A percentile compares a stretch with the other conserved stretches of the same genome.
Conservation (phyloP, 2,888 invertebrate species). For the Hydroisotoma schaefferi region DNA sequence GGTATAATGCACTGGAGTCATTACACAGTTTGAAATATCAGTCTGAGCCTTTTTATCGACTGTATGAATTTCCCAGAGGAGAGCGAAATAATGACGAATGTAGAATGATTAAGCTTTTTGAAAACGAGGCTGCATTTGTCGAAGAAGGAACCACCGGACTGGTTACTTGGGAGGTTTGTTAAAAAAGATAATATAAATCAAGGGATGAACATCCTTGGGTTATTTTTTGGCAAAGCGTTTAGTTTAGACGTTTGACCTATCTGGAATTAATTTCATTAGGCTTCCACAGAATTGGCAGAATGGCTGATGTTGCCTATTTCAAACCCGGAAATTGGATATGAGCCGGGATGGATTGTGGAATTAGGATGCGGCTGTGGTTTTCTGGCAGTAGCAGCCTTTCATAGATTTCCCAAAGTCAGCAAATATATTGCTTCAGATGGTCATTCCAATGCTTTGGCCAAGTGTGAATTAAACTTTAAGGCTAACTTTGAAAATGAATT, state of each 20-base stretch:
- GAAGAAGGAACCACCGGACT: conserved; percentile 42
- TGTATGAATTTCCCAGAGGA: conserved; percentile 28
- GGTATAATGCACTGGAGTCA: conserved; percentile 32
- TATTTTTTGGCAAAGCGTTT: too few species aligned
- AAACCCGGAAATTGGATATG: too few species aligned
- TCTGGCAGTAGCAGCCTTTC: conserved; percentile 26
- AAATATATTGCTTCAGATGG: conserved; percentile 37
- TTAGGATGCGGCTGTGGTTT: conserved; percentile 42
- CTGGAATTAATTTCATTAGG: conserved; percentile 17
- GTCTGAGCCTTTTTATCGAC: conserved; percentile 35
- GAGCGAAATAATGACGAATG: background rate
- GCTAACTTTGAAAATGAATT: conserved; percentile 25
- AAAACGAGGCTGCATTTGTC: conserved; percentile 37
- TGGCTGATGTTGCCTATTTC: conserved; percentile 23
- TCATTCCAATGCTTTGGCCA: conserved; percentile 27
- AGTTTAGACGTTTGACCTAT: too few species aligned
- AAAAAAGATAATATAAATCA: background rate
- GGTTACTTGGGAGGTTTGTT: conserved; percentile 37
- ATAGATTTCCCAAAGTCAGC: conserved; percentile 8
- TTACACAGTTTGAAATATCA: conserved; percentile 19
- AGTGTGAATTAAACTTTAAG: conserved; percentile 25
- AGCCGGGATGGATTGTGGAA: conserved; percentile 27
- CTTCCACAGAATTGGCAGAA: conserved; percentile 30
- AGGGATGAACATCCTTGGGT: background rate
- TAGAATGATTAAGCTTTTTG: conserved; percentile 31